Evolutionary conservation across 2,888 invertebrate genomes (phyloP).

Genomic region (Nebria salina): DNA sequence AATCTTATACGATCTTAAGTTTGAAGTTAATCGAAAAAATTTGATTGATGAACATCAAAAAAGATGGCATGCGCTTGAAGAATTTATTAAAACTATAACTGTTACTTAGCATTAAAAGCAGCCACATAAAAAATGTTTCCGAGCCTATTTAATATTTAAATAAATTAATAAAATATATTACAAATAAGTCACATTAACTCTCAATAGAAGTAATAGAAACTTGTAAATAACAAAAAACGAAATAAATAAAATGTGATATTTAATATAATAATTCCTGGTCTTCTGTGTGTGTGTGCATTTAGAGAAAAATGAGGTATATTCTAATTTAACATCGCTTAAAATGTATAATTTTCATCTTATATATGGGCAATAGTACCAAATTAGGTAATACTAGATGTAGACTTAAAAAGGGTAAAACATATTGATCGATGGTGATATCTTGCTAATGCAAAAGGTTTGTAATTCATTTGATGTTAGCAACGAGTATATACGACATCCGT

Average conservation of each 20-base stretch:
- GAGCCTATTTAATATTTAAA: neutral
- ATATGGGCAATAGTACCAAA: too few relatives aligned
- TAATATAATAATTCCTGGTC: too few relatives aligned
- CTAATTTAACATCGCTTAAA: too few relatives aligned
- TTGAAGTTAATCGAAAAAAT: neutral
- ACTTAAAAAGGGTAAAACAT: too few relatives aligned
- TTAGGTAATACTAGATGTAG: too few relatives aligned
- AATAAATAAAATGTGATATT: neutral
- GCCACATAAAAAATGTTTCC: neutral
- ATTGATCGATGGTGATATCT: too few relatives aligned
- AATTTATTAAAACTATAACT: neutral
- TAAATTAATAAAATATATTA: neutral
- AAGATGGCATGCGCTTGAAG: neutral
- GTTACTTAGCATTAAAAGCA: neutral
- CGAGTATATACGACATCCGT: constrained; percentile 20
- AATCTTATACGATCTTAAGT: neutral
- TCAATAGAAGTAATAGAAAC: neutral
- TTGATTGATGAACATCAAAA: neutral
- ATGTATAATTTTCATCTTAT: too few relatives aligned
- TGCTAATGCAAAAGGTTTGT: neutral
- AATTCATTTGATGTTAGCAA: neutral
- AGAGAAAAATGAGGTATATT: too few relatives aligned
- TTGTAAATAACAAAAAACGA: neutral
- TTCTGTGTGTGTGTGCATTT: too few relatives aligned
- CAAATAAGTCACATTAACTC: neutral